phyloP scores from a whole-genome alignment of 2,888 invertebrate genomes.

The Galeruca laticollis region DNA sequence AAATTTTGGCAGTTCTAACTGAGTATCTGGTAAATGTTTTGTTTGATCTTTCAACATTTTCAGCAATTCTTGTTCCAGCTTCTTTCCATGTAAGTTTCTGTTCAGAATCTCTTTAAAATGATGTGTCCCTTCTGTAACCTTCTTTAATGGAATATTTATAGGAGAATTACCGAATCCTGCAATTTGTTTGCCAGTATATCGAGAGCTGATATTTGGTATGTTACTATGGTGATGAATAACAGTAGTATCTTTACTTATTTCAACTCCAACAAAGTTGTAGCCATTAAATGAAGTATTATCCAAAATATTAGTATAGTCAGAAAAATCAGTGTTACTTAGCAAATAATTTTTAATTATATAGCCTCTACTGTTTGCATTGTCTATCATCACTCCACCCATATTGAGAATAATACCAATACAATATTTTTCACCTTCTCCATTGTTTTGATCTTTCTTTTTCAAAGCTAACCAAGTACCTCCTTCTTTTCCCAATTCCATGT shows the following conservation, averaged over 20 bases:
- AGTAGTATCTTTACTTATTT: conserved; percentile 66
- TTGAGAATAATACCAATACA: conserved; percentile 80
- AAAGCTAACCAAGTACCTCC: conserved; percentile 88
- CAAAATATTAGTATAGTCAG: conserved; percentile 49
- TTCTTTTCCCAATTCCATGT: conserved; percentile 79
- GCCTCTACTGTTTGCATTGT: conserved; percentile 74
- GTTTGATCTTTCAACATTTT: conserved; percentile 73
- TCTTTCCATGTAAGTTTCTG: conserved; percentile 62
- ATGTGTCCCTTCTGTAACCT: conserved; percentile 74
- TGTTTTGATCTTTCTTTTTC: conserved; percentile 62
- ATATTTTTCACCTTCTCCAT: conserved; percentile 58
- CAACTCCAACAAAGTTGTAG: conserved; percentile 78
- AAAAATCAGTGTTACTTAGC: conserved; percentile 62
- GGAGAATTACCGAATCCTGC: conserved; percentile 80
- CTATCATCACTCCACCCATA: conserved; percentile 71
- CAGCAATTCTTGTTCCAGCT: conserved; percentile 71
- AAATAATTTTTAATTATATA: conserved; percentile 77
- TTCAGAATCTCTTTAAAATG: conserved; percentile 72
- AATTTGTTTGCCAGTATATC: conserved; percentile 65
- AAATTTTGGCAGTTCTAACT: conserved; percentile 72
- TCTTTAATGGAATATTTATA: conserved; percentile 73
- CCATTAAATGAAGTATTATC: conserved; percentile 71
- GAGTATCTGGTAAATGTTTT: conserved; percentile 77
- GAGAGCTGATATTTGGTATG: conserved; percentile 60
- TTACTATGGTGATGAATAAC: conserved; percentile 69